Conservation (phyloP, 2,113 vertebrate genomes). For the Lepus europaeus region DNA sequence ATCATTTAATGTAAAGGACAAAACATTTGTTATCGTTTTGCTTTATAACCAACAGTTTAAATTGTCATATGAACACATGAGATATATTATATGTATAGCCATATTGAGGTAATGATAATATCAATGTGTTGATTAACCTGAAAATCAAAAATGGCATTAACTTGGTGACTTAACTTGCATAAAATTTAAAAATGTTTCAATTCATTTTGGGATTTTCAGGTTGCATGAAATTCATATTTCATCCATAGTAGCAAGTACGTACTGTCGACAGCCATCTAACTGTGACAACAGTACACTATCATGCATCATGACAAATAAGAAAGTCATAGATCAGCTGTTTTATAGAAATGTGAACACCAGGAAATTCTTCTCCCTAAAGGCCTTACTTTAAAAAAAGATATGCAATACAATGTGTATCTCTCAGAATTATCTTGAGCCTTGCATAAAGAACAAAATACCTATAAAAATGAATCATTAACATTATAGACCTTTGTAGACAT, state of each 20-base stretch:
- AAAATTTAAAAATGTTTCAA: not conserved
- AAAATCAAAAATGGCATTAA: not conserved
- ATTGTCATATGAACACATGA: not conserved
- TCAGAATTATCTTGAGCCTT: not conserved
- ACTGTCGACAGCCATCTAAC: not conserved
- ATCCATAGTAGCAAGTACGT: not conserved
- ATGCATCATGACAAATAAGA: not conserved
- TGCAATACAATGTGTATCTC: not conserved
- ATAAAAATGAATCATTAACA: not conserved
- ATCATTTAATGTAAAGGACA: not conserved
- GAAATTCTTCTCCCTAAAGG: not conserved
- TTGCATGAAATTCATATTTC: not conserved
- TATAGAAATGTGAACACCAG: not conserved
- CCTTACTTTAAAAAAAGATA: not conserved
- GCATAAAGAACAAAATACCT: not conserved
- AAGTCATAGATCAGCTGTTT: not conserved
- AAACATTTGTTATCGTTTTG: not conserved
- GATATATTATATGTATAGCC: not conserved
- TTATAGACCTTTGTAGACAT: not conserved
- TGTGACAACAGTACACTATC: rapidly evolving
- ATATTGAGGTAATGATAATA: not conserved
- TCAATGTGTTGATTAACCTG: not conserved
- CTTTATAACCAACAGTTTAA: not conserved
- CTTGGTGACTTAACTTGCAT: not conserved
- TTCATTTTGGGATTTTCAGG: not conserved